Conservation (phyloP, 2,888 invertebrate species). For the Frankliniella intonsa region DNA sequence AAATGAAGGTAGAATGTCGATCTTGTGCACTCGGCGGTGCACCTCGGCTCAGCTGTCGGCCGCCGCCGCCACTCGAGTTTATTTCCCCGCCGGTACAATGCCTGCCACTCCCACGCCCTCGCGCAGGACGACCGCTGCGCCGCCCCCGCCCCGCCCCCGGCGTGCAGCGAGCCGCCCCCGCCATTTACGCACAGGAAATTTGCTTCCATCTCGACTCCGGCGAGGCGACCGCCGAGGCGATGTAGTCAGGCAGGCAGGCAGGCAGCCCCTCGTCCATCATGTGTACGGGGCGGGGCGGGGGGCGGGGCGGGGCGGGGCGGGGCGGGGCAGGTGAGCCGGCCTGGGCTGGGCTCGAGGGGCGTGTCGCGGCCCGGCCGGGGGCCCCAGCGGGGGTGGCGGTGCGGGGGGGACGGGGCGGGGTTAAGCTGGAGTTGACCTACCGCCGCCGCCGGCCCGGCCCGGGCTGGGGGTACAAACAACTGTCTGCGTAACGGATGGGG, state of each 20-base stretch:
- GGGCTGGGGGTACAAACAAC: no score
- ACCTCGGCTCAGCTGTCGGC: no score
- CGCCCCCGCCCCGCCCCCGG: not conserved
- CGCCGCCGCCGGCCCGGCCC: not conserved
- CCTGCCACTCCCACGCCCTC: not conserved
- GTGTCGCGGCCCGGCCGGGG: not conserved
- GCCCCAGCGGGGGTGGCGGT: no score
- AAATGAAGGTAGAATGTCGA: no score
- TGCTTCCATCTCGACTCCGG: slow-evolving; percentile 15
- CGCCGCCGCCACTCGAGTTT: not conserved
- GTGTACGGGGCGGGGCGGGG: not conserved
- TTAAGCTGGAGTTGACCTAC: slow-evolving; percentile 24
- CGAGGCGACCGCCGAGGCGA: not conserved
- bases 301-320: not conserved
- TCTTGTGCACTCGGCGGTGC: no score
- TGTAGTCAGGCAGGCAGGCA: no score
- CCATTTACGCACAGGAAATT: slow-evolving; percentile 26
- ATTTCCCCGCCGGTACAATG: not conserved
- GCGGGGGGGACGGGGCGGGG: not conserved
- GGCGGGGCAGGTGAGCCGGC: not conserved
- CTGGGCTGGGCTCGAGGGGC: not conserved
- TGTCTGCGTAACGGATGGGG: no score
- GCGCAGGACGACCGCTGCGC: not conserved
- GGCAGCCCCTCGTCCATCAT: slow-evolving; percentile 10
- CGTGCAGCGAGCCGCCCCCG: not conserved